phyloP scores from a whole-genome alignment of 2,113 vertebrate species.

The Grantiella picta region DNA sequence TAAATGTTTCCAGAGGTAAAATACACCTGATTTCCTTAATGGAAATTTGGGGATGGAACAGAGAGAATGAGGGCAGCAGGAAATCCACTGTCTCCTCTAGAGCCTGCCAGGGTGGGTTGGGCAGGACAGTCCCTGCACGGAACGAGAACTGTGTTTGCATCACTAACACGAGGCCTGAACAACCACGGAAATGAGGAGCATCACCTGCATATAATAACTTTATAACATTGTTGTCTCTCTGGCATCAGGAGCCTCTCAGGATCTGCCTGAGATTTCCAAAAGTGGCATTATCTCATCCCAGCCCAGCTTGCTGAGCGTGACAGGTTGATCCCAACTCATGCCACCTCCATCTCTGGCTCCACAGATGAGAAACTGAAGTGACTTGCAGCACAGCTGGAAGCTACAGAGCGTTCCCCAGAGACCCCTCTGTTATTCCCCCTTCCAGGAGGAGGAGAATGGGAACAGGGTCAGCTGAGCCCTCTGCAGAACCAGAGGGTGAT shows the following conservation, averaged over 20 bases:
- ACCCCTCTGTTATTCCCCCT: fast-evolving
- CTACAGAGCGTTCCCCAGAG: neutral
- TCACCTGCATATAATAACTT: neutral
- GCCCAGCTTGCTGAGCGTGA: fast-evolving
- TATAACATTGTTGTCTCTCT: neutral
- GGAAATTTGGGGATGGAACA: neutral
- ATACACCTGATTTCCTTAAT: neutral
- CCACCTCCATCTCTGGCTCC: neutral
- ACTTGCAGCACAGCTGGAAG: neutral
- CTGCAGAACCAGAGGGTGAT: neutral
- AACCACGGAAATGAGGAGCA: neutral
- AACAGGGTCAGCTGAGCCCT: neutral
- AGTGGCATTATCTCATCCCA: neutral
- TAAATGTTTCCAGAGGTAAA: neutral
- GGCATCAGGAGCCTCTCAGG: neutral
- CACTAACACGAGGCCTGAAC: fast-evolving
- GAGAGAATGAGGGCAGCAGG: neutral
- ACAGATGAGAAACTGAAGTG: neutral
- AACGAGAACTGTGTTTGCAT: neutral
- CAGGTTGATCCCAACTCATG: neutral
- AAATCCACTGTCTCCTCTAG: neutral
- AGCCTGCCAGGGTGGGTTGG: fast-evolving
- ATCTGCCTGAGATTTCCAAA: neutral
- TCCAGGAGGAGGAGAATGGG: neutral
- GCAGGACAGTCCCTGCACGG: fast-evolving